Percentiles rank a stretch among this genome's conserved stretches.
Conservation (phyloP, 2,113 vertebrate species). For the Ctenomys sociabilis region DNA sequence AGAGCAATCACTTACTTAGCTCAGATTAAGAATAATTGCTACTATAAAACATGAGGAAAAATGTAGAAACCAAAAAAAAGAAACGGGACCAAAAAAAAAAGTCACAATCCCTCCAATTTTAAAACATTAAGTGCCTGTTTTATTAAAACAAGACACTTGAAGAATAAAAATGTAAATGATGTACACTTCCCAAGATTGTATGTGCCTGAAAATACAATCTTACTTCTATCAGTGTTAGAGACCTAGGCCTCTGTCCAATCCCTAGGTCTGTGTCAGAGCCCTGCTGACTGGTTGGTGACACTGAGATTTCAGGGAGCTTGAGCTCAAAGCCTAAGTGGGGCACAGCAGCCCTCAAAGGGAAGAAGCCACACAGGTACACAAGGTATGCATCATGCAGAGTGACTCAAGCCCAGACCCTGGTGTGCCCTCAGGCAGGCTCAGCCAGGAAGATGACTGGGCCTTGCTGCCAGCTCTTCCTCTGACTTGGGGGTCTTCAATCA, state of each 20-base stretch:
- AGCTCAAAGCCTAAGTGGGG: no score
- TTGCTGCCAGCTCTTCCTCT: not conserved
- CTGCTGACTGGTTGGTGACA: not conserved
- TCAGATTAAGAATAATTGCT: not conserved
- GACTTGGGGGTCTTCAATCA: not conserved
- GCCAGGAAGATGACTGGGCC: not conserved
- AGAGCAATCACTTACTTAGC: not conserved
- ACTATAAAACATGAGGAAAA: not conserved
- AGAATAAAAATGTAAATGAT: not conserved
- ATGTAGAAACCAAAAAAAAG: not conserved
- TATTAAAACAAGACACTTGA: not conserved
- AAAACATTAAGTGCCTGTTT: not conserved
- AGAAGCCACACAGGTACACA: fast-evolving
- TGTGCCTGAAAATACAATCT: not conserved
- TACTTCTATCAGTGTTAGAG: not conserved
- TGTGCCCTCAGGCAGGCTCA: not conserved
- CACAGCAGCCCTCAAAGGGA: not conserved
- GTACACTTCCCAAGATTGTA: not conserved
- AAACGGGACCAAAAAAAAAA: not conserved
- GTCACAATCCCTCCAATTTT: not conserved
- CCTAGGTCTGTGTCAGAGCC: not conserved
- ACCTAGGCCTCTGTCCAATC: no score
- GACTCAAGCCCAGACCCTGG: fast-evolving
- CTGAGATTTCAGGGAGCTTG: not conserved
- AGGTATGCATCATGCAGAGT: not conserved